Evolutionary conservation across 2,113 vertebrate species (phyloP), one percentile per base, ranked within the genome.

Genomic region (Heterotis niloticus): DNA sequence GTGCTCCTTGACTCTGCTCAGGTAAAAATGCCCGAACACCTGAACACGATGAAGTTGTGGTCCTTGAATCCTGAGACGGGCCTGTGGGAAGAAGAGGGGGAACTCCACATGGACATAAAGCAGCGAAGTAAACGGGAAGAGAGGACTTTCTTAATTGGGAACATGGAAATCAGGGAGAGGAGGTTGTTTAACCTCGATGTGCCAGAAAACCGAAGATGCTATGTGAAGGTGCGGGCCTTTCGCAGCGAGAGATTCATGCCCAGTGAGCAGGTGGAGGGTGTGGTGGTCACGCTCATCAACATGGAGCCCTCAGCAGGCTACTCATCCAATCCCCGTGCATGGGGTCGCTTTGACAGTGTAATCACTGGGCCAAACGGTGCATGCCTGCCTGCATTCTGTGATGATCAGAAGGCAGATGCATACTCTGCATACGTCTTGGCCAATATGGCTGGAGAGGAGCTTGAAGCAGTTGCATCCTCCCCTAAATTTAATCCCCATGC

Each of bases 81-180:
- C 1, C 83, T 99, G 73, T 99, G 98, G 98, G 98, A 99, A 77
- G 96, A 98, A 82, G 98, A 99, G 84, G 94, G 94, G 0, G 92
- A 93, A 77, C 94, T 99, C 78, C 89, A 90, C 67, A 51, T 94
- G 0, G 93, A 96, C 81, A 94, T 86, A 79, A 95, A 88, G 78
- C 90, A 77, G 44, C 88, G 98, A 75, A 86, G 72, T 9, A 98
- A 94, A 86, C 91, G 98, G 69, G 98, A 99, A 70, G 92, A 97
- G 67, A 93, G 97, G 81, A 97, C 95, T 0, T 99, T 99, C 86
- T 88, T 99, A 76, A 93, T 99, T 72, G 98, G 98, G 18, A 99
- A 99, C 86, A 96, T 99, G 97, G 98, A 99, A 90, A 98, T 99
- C 85, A 93, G 97, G 64, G 98, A 99, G 81, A 90, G 98, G 76